Evolutionary conservation across 2,113 vertebrate genomes (phyloP).

Genomic region (Dinomys branickii): DNA sequence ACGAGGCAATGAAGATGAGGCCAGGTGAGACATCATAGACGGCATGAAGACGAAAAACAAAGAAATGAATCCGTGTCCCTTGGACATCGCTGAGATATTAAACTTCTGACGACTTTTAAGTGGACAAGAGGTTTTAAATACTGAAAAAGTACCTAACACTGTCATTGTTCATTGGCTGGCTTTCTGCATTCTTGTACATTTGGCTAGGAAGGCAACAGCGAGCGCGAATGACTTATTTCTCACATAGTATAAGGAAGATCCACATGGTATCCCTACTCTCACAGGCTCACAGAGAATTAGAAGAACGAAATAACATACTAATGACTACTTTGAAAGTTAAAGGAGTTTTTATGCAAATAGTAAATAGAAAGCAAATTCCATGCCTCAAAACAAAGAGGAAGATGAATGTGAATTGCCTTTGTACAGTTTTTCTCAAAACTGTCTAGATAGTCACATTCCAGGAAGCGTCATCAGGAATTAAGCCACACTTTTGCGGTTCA

Average conservation of each 20-base stretch:
- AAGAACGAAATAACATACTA: background rate
- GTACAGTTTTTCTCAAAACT: background rate
- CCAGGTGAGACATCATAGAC: background rate
- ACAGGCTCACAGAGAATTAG: background rate
- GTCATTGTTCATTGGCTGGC: background rate
- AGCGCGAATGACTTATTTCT: background rate
- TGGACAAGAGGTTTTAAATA: background rate
- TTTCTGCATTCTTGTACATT: background rate
- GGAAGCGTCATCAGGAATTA: background rate
- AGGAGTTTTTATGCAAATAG: background rate
- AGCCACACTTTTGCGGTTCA: too few relatives aligned
- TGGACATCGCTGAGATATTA: background rate
- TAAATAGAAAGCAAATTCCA: background rate
- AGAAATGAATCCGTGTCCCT: background rate
- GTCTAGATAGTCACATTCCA: background rate
- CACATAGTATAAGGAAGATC: background rate
- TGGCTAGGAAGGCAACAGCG: background rate
- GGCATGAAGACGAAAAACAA: background rate
- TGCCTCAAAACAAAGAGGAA: background rate
- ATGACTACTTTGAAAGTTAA: background rate
- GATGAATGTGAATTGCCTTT: background rate
- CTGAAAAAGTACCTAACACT: background rate
- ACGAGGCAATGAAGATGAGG: background rate
- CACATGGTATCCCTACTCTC: background rate
- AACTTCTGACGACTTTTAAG: background rate